phyloP scores from a whole-genome alignment of 2,888 invertebrate species.

The Chymomyza fuscimana region DNA sequence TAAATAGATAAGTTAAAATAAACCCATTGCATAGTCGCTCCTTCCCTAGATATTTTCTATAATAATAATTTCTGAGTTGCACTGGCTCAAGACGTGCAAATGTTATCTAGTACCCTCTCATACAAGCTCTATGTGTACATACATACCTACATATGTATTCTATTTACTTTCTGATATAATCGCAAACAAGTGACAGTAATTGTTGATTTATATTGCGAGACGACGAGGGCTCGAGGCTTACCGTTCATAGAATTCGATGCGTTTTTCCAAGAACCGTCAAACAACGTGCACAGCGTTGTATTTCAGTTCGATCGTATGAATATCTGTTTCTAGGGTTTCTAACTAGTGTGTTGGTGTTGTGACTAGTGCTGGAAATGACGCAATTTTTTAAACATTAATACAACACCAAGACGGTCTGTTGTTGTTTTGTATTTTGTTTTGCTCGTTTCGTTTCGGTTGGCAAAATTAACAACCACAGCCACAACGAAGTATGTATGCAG shows the following conservation, averaged over 20 bases:
- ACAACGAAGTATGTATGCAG: conserved; percentile 2
- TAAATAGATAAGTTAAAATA: too few species aligned
- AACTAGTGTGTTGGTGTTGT: background rate
- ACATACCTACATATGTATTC: background rate
- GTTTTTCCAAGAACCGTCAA: conserved; percentile 50
- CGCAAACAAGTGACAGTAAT: conserved; percentile 15
- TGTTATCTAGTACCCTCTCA: conserved; percentile 1
- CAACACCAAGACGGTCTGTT: conserved; percentile 30
- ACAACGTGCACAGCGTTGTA: conserved; percentile 41
- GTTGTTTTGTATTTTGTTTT: conserved; percentile 54
- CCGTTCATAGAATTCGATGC: conserved; percentile 38
- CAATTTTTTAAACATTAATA: conserved; percentile 52
- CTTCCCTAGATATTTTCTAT: too few species aligned
- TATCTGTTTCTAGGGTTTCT: background rate
- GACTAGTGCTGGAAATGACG: conserved; percentile 49
- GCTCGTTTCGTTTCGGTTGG: conserved; percentile 64
- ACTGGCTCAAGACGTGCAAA: background rate
- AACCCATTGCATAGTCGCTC: too few species aligned
- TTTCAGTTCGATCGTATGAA: conserved; percentile 50
- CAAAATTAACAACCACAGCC: conserved; percentile 43
- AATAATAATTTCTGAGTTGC: too few species aligned
- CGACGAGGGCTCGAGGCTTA: conserved; percentile 1
- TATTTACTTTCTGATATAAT: conserved; percentile 2
- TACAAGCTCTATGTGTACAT: background rate
- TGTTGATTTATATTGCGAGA: background rate